Evolutionary conservation across 2,888 invertebrate genomes (phyloP), one percentile per base, ranked within the genome.

Genomic region (Chesias legatella): DNA sequence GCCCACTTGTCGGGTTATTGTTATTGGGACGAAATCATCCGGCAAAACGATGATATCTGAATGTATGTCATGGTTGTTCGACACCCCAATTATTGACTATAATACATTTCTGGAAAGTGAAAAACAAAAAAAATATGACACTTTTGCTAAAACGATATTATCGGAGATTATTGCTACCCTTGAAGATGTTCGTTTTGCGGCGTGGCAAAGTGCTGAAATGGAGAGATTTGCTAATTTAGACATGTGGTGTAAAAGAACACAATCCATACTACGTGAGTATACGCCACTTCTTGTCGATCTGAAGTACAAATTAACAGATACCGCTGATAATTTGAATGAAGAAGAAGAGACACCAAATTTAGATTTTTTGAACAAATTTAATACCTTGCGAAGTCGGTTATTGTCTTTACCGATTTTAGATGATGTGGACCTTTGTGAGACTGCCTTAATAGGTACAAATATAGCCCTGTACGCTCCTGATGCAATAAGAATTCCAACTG

Each of bases 31-130:
- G 3, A 84, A 78, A 50, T 76, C 71, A 31, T 88, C 90, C 7
- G 93, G 92, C 1, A 92, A 91, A 79, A 86, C 90, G 1, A 82
- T 89, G 54, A 64, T 92, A 22, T 77, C 92, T 1, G 67, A 85
- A 42, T 88, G 90, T 53, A 70, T 93, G 7, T 88, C 89, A 0
- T 88, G 88, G 66, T 47, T 90, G 34, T 89, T 91, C 51, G 79
- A 89, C 47, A 79, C 83, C 0, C 72, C 75, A 21, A 69, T 91
- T 23, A 71, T 91, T 29, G 66, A 74, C 52, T 85, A 79, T 37
- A 43, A 61, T 4, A 46, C 42, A 1, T 60, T 84, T 49, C 38
- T 70, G 6, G 50, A 72, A 29, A 44, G 48, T 7, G 71, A 77
- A 59, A 77, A 37, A 48, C 41, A 58, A 47, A 74, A 68, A 23